Evolutionary conservation across 2,113 vertebrate species (phyloP).

Genomic region (Amblyornis subalaris): DNA sequence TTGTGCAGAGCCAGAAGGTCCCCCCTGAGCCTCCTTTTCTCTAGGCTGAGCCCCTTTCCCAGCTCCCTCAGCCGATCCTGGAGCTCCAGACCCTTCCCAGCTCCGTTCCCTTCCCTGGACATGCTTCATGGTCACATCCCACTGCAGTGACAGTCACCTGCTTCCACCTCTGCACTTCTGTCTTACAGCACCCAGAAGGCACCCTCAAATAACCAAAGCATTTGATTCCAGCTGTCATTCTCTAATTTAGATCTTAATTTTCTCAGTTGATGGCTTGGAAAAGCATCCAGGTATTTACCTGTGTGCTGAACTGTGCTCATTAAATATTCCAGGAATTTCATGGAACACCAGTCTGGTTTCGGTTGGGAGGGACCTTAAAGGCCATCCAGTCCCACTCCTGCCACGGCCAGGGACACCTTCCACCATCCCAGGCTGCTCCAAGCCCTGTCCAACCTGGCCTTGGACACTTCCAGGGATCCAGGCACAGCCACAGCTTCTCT

Average conservation of each 20-base stretch:
- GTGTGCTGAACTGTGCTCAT: too few relatives aligned
- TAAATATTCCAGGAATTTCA: neutral
- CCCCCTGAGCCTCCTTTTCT: neutral
- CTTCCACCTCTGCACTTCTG: neutral
- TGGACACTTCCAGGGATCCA: neutral
- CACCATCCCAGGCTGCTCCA: neutral
- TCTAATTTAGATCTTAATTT: neutral
- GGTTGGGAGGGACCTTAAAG: accelerated
- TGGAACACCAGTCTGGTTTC: neutral
- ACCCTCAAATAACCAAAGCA: neutral
- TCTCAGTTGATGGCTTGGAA: neutral
- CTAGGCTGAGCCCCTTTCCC: neutral
- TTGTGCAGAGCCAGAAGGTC: neutral
- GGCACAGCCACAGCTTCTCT: neutral
- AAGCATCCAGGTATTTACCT: neutral
- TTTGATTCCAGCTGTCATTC: neutral
- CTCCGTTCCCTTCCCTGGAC: neutral
- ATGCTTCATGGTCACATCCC: neutral
- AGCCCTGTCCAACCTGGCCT: neutral
- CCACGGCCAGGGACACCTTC: neutral
- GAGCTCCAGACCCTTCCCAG: neutral
- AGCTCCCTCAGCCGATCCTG: neutral
- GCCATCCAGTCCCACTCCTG: accelerated
- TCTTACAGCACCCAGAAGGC: accelerated
- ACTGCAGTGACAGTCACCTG: neutral